phyloP scores from a whole-genome alignment of 2,888 invertebrate species.

The Dasysyrphus tricinctus region DNA sequence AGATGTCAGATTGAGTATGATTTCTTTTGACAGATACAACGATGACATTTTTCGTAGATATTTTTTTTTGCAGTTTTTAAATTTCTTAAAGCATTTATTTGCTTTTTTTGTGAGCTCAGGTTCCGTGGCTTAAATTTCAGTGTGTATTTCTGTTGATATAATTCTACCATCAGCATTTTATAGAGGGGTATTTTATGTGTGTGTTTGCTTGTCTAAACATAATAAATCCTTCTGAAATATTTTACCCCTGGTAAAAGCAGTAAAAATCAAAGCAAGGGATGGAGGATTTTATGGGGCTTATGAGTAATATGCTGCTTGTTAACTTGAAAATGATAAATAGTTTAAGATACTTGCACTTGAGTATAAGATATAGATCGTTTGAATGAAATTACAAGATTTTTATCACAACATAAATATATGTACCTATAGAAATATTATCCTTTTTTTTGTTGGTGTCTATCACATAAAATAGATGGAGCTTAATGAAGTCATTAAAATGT shows the following conservation, averaged over 20 bases:
- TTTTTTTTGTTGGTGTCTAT: constrained; percentile 29
- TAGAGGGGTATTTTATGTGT: neutral
- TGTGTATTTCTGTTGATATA: neutral
- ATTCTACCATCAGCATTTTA: neutral
- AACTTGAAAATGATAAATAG: constrained; percentile 60
- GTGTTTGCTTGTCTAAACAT: constrained; percentile 3
- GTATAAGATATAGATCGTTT: neutral
- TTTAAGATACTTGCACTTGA: constrained; percentile 1
- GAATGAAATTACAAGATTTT: constrained; percentile 10
- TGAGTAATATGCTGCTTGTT: constrained; percentile 30
- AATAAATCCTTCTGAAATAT: constrained; percentile 38
- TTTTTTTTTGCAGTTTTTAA: neutral
- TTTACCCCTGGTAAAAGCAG: constrained; percentile 32
- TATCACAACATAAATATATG: constrained; percentile 7
- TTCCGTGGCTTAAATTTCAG: neutral
- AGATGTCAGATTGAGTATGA: constrained; percentile 4
- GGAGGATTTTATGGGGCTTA: constrained; percentile 43
- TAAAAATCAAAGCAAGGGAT: constrained; percentile 30
- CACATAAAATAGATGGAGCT: constrained; percentile 2
- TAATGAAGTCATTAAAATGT: neutral
- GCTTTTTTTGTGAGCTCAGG: neutral
- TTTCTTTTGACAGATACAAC: neutral
- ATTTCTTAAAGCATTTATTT: neutral
- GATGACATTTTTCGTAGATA: neutral
- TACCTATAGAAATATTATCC: constrained; percentile 2